A percentile compares a stretch with the other conserved stretches of the same genome.
These are phyloP conservation scores for Chaunax sp. DNA, from an alignment of 2,797 vertebrate species.

Conservation along the genomic window DNA sequence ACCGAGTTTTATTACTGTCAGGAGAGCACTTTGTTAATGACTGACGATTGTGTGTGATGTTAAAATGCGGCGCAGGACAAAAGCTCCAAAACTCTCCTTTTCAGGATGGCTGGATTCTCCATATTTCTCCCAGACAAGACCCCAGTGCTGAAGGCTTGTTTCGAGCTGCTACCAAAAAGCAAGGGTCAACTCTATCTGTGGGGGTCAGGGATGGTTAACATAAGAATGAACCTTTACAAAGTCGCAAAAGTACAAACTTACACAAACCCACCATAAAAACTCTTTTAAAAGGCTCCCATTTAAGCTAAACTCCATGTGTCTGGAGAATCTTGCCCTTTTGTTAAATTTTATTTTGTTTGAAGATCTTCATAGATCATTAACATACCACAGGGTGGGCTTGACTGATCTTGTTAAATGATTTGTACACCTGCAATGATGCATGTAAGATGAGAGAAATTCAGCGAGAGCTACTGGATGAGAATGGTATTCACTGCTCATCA, in stretches of 20 bases:
- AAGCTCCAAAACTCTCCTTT: constrained; percentile 17
- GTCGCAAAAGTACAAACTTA: constrained; percentile 4
- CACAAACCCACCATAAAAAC: constrained; percentile 11
- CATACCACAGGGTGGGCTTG: background rate
- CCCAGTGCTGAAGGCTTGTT: constrained; percentile 15
- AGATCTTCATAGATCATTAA: background rate
- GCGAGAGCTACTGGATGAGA: no score
- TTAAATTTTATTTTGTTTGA: background rate
- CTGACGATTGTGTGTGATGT: constrained; percentile 19
- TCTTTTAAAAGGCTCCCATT: background rate
- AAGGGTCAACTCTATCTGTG: constrained; percentile 16
- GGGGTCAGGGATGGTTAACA: constrained; percentile 13
- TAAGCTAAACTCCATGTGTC: background rate
- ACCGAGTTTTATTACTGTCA: constrained; percentile 45
- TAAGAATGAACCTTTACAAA: constrained; percentile 33
- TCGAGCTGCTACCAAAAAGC: constrained; percentile 5
- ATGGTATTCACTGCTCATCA: no score
- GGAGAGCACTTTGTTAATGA: constrained; percentile 47
- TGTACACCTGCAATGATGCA: no score
- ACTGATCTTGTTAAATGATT: background rate
- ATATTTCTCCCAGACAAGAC: constrained; percentile 49
- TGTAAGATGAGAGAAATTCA: no score
- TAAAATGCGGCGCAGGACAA: constrained; percentile 37
- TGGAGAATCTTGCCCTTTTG: background rate
- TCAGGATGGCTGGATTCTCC: constrained; percentile 8